Evolutionary conservation across 2,113 vertebrate species (phyloP), one percentile per base, ranked within the genome.

Genomic region (Cyanocitta stelleri): DNA sequence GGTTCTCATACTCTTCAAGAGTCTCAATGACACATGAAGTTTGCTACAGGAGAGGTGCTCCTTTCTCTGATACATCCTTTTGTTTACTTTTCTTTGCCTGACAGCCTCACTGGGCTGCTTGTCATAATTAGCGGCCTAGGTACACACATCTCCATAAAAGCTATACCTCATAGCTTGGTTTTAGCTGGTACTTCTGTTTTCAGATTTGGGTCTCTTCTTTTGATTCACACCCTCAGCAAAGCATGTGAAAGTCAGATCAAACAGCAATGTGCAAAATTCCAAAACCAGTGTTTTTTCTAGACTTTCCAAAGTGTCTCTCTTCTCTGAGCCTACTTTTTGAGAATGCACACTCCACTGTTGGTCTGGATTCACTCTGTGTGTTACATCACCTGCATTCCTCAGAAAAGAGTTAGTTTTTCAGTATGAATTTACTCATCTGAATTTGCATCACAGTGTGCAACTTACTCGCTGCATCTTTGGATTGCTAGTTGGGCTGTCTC

Each of bases 21-120:
- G 39, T 49, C 55, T 85, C 69, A 93, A 17, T 51, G 61, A 67
- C 84, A 78, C 64, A 61, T 64, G 22, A 82, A 92, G 43, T 83
- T 83, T 75, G 37, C 35, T 74, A 6, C 37, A 48, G 64, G 54
- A 92, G 48, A 87, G 48, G 62, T 77, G 54, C 29, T 92, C 46
- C 71, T 68, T 95, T 73, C 58, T 89, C 80, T 76, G 73, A 56
- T 71, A 44, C 37, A 87, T 94, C 90, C 68, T 84, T 96, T 86
- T 95, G 59, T 91, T 93, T 90, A 72, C 55, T 84, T 74, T 55
- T 73, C 46, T 83, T 51, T 91, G 51, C 59, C 43, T 81, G 43
- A 77, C 56, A 81, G 48, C 55, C 44, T 90, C 56, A 56, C 43
- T 73, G 73, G 35, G 41, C 82, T 84, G 41, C 73, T 62, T 78